Evolutionary conservation across 2,888 invertebrate species (phyloP), one percentile per base, ranked within the genome.

Genomic region (Xestoiulus laeticollis): DNA sequence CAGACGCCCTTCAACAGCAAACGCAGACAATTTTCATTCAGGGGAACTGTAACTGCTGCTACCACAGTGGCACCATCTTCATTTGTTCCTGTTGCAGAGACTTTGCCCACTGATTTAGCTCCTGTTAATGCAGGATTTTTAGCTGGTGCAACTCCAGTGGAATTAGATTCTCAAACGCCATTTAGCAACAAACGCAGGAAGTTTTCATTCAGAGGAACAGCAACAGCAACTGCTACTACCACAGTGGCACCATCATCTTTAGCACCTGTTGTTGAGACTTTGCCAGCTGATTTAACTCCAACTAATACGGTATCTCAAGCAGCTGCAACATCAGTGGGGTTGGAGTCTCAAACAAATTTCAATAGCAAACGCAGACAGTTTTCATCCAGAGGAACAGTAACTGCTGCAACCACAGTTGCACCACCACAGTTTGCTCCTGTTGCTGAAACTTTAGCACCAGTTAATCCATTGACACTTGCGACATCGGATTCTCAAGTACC

Each of bases 331-430:
- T 26, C 26, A 10, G 26, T 26, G 30, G 78, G 16, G 78, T 30
- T 0, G 30, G 78, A 78, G 12, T 30, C 78, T 16, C 78, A 12
- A 78, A 78, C 78, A 16, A 30, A 30, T 16, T 85, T 85, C 44
- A 85, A 26, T 16, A 26, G 43, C 85, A 85, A 85, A 14, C 85
- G 85, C 43, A 85, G 85, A 53, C n/a, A n/a, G n/a, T n/a, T n/a
- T n/a, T n/a, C n/a, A n/a, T n/a, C n/a, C n/a, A n/a, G n/a, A n/a
- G n/a, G n/a, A n/a, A n/a, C n/a, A n/a, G n/a, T 26, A 68, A 8
- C 68, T n/a, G 26, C 26, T 26, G 26, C 26, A 22, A n/a, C n/a
- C n/a, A 26, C 68, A 68, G 68, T 12, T 4, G 68, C 68, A 1
- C 68, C 68, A n/a, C 68, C 68, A 10, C 26, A 22, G 26, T n/a